phyloP scores from a whole-genome alignment of 2,113 vertebrate genomes.

The Scolopax mira region DNA sequence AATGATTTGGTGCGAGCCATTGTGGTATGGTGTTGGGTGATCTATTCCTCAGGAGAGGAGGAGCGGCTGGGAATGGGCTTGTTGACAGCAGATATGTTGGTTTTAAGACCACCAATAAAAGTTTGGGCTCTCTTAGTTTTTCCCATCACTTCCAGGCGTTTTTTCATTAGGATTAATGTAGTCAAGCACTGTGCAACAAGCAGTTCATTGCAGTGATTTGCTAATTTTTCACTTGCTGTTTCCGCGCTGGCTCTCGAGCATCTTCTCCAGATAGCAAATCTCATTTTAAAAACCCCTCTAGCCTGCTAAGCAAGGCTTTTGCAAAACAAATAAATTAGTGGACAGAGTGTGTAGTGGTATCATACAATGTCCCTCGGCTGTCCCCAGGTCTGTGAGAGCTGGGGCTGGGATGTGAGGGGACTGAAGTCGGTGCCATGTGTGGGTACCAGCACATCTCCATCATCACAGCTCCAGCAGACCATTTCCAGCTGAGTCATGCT shows the following conservation, averaged over 20 bases:
- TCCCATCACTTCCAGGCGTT: neutral
- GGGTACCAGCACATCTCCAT: neutral
- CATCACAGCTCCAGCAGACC: neutral
- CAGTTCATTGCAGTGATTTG: neutral
- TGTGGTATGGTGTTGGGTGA: neutral
- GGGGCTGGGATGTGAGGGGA: fast-evolving
- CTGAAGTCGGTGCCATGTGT: fast-evolving
- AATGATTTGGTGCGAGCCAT: neutral
- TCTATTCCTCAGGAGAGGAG: fast-evolving
- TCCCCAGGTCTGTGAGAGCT: neutral
- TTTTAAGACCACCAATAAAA: neutral
- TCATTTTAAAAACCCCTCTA: neutral
- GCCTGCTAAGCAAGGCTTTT: neutral
- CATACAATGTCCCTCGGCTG: neutral
- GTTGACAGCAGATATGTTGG: neutral
- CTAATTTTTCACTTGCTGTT: neutral
- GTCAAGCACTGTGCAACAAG: neutral
- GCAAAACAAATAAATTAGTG: neutral
- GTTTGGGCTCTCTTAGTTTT: neutral
- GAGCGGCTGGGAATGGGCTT: neutral
- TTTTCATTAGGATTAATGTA: slow-evolving; percentile 30
- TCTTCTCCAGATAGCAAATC: neutral
- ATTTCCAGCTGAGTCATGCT: slow-evolving; percentile 1
- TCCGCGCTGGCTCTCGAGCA: neutral
- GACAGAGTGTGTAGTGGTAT: neutral